A percentile compares a stretch with the other conserved stretches of the same genome.
Conservation (phyloP, 2,797 vertebrate genomes). For the Cercopithecus neglectus region DNA sequence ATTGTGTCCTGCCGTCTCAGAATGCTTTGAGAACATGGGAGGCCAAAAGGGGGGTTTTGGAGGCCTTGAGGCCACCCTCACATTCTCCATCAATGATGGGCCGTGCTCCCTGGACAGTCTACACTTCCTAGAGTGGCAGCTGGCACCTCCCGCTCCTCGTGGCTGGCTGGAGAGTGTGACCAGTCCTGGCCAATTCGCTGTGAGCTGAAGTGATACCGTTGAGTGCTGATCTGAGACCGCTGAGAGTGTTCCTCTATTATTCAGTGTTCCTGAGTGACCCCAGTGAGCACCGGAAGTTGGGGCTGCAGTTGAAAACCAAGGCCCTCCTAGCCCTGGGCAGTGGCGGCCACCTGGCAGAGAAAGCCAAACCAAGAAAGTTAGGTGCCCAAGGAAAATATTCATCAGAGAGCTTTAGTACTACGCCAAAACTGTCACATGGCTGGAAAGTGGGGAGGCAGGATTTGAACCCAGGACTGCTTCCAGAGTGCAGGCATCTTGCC, state of each 20-base stretch:
- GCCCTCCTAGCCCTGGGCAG: neutral
- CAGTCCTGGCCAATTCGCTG: neutral
- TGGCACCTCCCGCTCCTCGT: neutral
- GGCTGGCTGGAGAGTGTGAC: neutral
- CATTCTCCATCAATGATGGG: neutral
- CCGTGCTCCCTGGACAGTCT: neutral
- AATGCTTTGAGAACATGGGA: neutral
- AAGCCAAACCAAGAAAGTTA: neutral
- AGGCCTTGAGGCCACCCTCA: neutral
- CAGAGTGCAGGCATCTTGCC: neutral
- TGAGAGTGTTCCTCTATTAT: neutral
- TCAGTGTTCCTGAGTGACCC: neutral
- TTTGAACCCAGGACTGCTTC: neutral
- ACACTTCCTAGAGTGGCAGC: neutral
- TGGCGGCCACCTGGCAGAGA: neutral
- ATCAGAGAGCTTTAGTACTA: neutral
- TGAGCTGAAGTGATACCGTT: neutral
- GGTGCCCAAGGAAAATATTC: neutral
- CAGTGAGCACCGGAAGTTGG: neutral
- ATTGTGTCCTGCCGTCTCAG: neutral
- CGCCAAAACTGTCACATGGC: neutral
- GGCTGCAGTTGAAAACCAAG: neutral
- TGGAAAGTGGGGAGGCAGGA: neutral
- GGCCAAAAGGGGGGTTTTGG: neutral
- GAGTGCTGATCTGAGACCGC: accelerated